Conservation (phyloP, 2,888 invertebrate genomes). For the Ophion obscuratus region DNA sequence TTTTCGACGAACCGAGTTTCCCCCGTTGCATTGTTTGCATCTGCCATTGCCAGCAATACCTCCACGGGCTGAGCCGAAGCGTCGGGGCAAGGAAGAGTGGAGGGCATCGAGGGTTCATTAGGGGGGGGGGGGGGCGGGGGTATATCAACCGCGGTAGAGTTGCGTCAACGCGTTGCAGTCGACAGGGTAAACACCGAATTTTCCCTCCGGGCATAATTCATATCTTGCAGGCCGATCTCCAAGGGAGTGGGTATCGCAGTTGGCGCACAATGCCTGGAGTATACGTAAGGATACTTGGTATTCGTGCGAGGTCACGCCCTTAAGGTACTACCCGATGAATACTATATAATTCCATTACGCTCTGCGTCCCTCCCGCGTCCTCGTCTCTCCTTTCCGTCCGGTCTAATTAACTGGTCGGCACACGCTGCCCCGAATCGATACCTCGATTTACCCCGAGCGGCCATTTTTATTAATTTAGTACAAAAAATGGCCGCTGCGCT, state of each 20-base stretch:
- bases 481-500: conserved; percentile 61
- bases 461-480: conserved; percentile 67
- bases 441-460: conserved; percentile 57
- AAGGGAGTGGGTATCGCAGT: conserved; percentile 18
- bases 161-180: conserved; percentile 21
- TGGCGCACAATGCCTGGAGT: conserved; percentile 1
- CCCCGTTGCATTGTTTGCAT: conserved; percentile 32
- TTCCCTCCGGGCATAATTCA: conserved; percentile 63
- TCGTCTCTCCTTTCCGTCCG: conserved; percentile 35
- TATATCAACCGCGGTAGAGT: conserved; percentile 36
- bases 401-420: conserved; percentile 60
- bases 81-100: conserved; percentile 6
- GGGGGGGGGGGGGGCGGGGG: conserved; percentile 18
- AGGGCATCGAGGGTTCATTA: conserved; percentile 52
- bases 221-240: conserved; percentile 59
- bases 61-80: conserved; percentile 8
- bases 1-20: conserved; percentile 3
- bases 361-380: conserved; percentile 46
- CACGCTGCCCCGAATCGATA: conserved; percentile 51
- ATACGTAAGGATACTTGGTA: conserved; percentile 15
- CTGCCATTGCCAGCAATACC: conserved; percentile 13
- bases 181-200: conserved; percentile 57
- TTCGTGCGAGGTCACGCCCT: conserved; percentile 64
- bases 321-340: conserved; percentile 62
- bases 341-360: conserved; percentile 65